phyloP scores from a whole-genome alignment of 2,797 vertebrate genomes.

The Oreortyx pictus region DNA sequence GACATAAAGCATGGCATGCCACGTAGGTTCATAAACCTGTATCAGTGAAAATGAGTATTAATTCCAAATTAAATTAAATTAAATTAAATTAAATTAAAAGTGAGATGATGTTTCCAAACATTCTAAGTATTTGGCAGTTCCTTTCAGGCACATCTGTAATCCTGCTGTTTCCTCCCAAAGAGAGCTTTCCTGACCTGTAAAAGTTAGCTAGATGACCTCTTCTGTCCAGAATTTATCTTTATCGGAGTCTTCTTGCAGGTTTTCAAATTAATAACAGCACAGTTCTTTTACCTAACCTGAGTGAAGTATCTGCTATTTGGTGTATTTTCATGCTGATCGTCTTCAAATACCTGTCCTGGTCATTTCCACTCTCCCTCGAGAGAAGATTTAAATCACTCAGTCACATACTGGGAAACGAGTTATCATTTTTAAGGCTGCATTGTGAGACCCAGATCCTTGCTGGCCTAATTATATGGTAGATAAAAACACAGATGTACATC shows the following conservation, averaged over 20 bases:
- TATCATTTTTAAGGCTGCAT: slow-evolving; percentile 45
- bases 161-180: background rate
- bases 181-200: slow-evolving; percentile 20
- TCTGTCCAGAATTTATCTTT: slow-evolving; percentile 50
- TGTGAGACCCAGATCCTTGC: slow-evolving; percentile 23
- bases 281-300: background rate
- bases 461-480: slow-evolving; percentile 27
- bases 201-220: slow-evolving; percentile 36
- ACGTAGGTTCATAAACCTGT: background rate
- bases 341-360: slow-evolving; percentile 22
- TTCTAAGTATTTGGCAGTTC: background rate
- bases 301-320: background rate
- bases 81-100: background rate
- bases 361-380: background rate
- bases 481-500: background rate
- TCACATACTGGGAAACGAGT: slow-evolving; percentile 18
- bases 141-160: background rate
- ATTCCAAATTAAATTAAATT: background rate
- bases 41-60: background rate
- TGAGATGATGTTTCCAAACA: background rate
- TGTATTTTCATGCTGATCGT: slow-evolving; percentile 42
- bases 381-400: slow-evolving; percentile 54
- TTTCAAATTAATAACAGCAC: slow-evolving; percentile 50
- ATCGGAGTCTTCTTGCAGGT: background rate
- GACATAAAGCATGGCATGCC: background rate